These are phyloP conservation scores for Agapornis roseicollis DNA, from an alignment of 2,113 vertebrate genomes.

Conservation along the genomic window DNA sequence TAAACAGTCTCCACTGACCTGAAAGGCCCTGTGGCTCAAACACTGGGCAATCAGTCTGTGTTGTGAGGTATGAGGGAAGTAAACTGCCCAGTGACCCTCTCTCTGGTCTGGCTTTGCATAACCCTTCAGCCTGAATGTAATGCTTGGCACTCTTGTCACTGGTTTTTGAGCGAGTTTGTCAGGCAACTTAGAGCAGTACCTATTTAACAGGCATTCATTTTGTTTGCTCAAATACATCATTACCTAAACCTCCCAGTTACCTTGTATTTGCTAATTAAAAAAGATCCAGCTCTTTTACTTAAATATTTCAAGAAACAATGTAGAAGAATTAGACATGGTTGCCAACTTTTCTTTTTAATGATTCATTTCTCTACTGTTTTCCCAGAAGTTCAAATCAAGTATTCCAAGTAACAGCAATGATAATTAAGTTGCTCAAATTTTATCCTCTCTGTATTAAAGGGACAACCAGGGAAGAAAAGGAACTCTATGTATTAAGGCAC, in stretches of 20 bases:
- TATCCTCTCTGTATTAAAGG: neutral
- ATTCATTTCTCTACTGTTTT: neutral
- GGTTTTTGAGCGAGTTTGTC: neutral
- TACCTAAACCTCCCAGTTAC: neutral
- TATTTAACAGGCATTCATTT: neutral
- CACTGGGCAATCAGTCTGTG: accelerated
- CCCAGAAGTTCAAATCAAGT: neutral
- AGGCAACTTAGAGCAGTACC: neutral
- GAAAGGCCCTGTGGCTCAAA: accelerated
- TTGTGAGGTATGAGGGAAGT: neutral
- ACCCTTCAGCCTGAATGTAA: neutral
- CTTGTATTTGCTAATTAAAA: neutral
- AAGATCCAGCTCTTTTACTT: neutral
- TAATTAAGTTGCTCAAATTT: neutral
- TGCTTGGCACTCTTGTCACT: accelerated
- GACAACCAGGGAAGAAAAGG: neutral
- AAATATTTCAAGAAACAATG: neutral
- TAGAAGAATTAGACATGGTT: neutral
- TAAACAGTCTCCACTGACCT: neutral
- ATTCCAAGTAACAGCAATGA: neutral
- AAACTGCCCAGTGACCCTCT: neutral
- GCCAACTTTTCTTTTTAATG: neutral
- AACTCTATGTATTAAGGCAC: neutral
- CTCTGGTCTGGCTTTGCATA: neutral
- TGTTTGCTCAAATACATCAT: neutral